A percentile compares a stretch with the other conserved stretches of the same genome.
These are phyloP conservation scores for Oxystoma pomonae DNA, from an alignment of 2,888 invertebrate genomes.

Conservation along the genomic window DNA sequence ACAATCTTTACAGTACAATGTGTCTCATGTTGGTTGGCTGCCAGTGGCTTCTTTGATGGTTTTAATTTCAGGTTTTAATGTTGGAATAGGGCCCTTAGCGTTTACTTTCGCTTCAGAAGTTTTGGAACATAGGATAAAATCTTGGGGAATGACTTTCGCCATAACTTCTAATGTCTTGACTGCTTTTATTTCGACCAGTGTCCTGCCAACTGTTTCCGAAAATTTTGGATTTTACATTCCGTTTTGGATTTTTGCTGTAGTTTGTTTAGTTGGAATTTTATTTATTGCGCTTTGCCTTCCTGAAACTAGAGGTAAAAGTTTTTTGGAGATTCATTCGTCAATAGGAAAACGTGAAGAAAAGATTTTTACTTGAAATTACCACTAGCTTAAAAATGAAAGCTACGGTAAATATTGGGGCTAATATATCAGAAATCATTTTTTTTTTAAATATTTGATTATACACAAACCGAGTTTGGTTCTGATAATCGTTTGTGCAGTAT, in stretches of 20 bases:
- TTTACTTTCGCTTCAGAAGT: slow-evolving; percentile 80
- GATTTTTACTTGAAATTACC: too few species aligned
- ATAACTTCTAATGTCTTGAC: slow-evolving; percentile 12
- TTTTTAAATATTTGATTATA: not conserved
- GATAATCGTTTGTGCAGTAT: not conserved
- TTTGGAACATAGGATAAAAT: slow-evolving; percentile 59
- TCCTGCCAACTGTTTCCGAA: not conserved
- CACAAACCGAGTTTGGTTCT: slow-evolving; percentile 37
- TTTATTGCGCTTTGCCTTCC: slow-evolving; percentile 22
- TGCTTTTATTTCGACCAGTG: not conserved
- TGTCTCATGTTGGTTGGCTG: slow-evolving; percentile 54
- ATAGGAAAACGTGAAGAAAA: not conserved
- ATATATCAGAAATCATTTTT: too few species aligned
- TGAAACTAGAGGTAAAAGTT: slow-evolving; percentile 29
- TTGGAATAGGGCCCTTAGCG: slow-evolving; percentile 67
- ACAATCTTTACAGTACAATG: slow-evolving; percentile 19
- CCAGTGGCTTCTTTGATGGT: slow-evolving; percentile 65
- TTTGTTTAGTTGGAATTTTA: slow-evolving; percentile 10
- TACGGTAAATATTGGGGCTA: too few species aligned
- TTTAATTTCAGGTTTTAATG: slow-evolving; percentile 69
- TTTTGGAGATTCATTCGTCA: slow-evolving; percentile 22
- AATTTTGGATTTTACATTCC: not conserved
- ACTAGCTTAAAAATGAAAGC: too few species aligned
- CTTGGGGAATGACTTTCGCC: slow-evolving; percentile 46
- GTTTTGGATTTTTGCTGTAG: slow-evolving; percentile 5